A percentile compares a stretch with the other conserved stretches of the same genome.
phyloP scores from a whole-genome alignment of 2,113 vertebrate species.

The Sorex araneus region DNA sequence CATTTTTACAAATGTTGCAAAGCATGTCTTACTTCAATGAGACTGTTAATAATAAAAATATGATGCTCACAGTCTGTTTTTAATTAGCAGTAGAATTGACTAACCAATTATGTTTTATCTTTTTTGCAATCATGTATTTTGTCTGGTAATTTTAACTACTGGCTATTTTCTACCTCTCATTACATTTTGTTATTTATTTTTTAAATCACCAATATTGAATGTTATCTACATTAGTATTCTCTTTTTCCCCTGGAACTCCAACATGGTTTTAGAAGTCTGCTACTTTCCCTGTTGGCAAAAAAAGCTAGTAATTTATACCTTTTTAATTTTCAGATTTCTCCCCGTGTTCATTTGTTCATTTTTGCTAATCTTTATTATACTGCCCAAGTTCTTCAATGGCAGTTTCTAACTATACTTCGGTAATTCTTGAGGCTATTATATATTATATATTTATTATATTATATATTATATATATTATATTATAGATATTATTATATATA shows the following conservation, averaged over 20 bases:
- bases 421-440: not conserved
- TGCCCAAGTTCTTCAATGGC: not conserved
- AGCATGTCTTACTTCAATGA: not conserved
- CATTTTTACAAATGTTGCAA: too few relatives aligned
- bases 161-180: not conserved
- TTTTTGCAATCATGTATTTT: too few relatives aligned
- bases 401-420: not conserved
- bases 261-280: not conserved
- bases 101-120: too few relatives aligned
- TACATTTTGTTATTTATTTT: slow-evolving; percentile 20
- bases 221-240: not conserved
- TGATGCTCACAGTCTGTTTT: not conserved
- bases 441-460: too few relatives aligned
- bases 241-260: not conserved
- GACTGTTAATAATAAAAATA: not conserved
- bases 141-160: not conserved
- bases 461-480: too few relatives aligned
- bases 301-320: not conserved
- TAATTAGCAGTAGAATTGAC: too few relatives aligned
- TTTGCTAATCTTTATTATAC: not conserved
- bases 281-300: not conserved
- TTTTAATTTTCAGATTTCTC: not conserved
- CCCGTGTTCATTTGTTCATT: not conserved
- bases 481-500: too few relatives aligned
- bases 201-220: not conserved